These are phyloP conservation scores for Rhineura floridana DNA, from an alignment of 2,113 vertebrate genomes.

Conservation along the genomic window DNA sequence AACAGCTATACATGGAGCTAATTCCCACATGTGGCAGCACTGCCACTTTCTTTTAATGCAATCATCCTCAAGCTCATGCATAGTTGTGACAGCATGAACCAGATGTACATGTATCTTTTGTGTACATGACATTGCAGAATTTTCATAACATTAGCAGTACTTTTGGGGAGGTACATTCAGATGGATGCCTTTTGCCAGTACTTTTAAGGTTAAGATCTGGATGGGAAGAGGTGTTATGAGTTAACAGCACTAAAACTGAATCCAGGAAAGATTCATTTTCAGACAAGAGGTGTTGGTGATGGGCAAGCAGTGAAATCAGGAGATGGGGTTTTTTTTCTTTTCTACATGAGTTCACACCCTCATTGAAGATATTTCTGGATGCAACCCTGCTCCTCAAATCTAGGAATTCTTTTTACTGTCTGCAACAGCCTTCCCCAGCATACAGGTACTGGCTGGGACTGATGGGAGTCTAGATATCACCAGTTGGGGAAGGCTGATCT, in stretches of 20 bases:
- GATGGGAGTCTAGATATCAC: no score
- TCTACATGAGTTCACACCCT: neutral
- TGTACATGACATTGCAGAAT: neutral
- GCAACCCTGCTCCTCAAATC: neutral
- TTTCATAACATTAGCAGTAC: neutral
- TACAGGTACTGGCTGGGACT: no score
- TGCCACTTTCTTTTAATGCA: neutral
- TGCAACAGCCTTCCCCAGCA: no score
- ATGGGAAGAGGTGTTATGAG: neutral
- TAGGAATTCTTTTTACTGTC: neutral
- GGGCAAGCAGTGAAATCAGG: no score
- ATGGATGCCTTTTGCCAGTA: no score
- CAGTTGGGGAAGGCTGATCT: no score
- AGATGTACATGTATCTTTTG: neutral
- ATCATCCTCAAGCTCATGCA: neutral
- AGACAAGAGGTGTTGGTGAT: no score
- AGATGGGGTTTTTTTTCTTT: neutral
- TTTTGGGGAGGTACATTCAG: neutral
- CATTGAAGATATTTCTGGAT: neutral
- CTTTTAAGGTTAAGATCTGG: neutral
- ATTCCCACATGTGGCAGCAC: neutral
- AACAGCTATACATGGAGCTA: neutral
- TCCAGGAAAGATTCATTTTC: neutral
- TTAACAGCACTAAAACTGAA: neutral
- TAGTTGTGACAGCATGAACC: neutral